Base-by-base conservation (phyloP, 1,140 invertebrate species). In the Tetramorium alpestre region DNA sequence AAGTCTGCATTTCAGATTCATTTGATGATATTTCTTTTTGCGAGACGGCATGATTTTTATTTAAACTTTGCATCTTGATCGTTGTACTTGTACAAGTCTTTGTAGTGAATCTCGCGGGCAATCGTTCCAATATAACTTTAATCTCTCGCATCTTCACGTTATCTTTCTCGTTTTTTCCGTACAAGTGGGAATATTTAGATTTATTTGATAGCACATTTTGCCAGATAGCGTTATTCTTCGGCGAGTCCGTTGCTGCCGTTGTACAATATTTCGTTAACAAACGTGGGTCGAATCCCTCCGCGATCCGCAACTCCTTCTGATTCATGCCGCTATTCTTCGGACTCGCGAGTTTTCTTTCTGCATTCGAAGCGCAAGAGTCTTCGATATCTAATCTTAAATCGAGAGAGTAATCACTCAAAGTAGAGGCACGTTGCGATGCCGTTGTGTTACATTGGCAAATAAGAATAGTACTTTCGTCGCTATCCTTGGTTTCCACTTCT, bases 381-480 rank as follows among this genome's bases (percentile, higher is more conserved):
- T 38, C 38, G 56, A 16, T 1, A 25, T 6, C 38, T 18, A 58
- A 18, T 44, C 5, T 13, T 1, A 62, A 47, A 38, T 80, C 4
- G 22, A 70, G 0, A 41, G 51, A 47, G 16, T 22, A 56, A 3
- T 72, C 25, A 28, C 28, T 38, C 1, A 28, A 72, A 51, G 54
- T 60, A 28, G 18, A 33, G 13, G 1, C 8, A 25, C 10, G 2
- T 8, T 25, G 25, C n/a, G 56, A 58, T 25, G 13, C 5, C 11
- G 5, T 16, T 51, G 18, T 41, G 10, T 56, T 73, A 87, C 89
- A 89, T 51, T 89, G 7, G 28, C 3, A 88, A 28, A 93, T 86
- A 11, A 92, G 28, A 73, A 92, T 81, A 4, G 90, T 92, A 69
- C 87, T 92, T 18, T 72, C 44, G 25, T 92, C 82, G 13, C 91